phyloP scores from a whole-genome alignment of 92 coral and sea anemone genomes.

The Plumapathes pennacea region DNA sequence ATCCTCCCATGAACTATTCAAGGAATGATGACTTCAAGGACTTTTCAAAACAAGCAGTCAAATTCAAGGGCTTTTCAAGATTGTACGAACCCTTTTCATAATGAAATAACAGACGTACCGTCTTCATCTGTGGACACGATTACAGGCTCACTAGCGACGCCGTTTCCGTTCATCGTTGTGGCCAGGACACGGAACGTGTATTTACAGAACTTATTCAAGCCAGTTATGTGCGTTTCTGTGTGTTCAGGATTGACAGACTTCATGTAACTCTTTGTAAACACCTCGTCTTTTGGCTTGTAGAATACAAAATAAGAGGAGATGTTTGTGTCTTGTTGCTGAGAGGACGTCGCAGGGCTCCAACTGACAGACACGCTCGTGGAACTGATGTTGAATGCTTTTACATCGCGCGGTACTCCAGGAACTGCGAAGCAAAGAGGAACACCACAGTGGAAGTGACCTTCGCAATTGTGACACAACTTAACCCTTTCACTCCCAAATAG shows the following conservation, averaged over 20 bases:
- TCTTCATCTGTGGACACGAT: conserved; percentile 64
- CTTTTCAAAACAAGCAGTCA: no score
- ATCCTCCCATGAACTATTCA: not conserved
- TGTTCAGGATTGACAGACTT: conserved; percentile 5
- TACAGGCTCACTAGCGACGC: conserved; percentile 50
- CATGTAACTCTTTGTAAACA: conserved; percentile 4
- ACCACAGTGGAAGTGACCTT: no score
- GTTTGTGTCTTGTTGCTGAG: conserved; percentile 30
- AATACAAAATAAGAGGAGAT: conserved; percentile 23
- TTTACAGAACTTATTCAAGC: conserved; percentile 33
- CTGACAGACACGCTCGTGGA: conserved; percentile 30
- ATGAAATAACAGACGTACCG: conserved; percentile 29
- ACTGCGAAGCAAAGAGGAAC: no score
- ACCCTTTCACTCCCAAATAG: no score
- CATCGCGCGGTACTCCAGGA: conserved; percentile 14
- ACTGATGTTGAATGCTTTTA: conserved; percentile 17
- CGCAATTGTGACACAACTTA: no score
- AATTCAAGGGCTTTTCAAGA: no score
- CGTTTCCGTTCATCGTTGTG: conserved; percentile 57
- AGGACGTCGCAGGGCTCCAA: conserved; percentile 17
- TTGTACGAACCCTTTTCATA: no score
- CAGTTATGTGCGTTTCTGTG: conserved; percentile 12
- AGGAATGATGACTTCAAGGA: not conserved
- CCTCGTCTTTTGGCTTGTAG: conserved; percentile 18
- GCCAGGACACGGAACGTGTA: conserved; percentile 61